These are phyloP conservation scores for Paedocypris micromegethes DNA, from an alignment of 2,797 vertebrate genomes.

Conservation along the genomic window DNA sequence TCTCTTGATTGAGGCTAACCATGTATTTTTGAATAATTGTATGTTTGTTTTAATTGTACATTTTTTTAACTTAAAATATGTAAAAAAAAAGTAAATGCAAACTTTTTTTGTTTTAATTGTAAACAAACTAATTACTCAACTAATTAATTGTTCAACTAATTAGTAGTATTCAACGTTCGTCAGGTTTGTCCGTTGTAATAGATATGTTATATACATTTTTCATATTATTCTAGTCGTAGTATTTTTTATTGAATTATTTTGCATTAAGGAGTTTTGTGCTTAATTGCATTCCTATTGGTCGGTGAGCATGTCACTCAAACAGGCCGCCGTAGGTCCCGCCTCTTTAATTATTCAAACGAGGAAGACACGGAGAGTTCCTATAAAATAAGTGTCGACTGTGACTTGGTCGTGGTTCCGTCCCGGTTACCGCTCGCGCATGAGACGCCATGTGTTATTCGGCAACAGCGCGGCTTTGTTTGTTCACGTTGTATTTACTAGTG, in stretches of 20 bases:
- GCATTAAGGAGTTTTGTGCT: background rate
- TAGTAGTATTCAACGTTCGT: background rate
- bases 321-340: conserved; percentile 52
- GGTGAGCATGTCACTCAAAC: conserved; percentile 15
- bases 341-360: conserved; percentile 10
- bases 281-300: conserved; percentile 8
- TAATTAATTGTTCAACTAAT: background rate
- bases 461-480: too few species aligned
- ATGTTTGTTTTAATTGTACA: too few species aligned
- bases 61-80: too few species aligned
- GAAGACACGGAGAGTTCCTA: conserved; percentile 16
- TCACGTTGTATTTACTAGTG: background rate
- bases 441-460: too few species aligned
- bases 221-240: background rate
- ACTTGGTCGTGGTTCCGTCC: too few species aligned
- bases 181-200: too few species aligned
- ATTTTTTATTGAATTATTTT: background rate
- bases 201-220: background rate
- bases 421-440: background rate
- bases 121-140: too few species aligned
- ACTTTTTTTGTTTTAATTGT: too few species aligned
- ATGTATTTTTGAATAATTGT: too few species aligned
- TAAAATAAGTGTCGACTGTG: conserved; percentile 9
- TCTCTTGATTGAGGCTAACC: too few species aligned
- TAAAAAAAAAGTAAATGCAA: too few species aligned